Evolutionary conservation across 1,140 invertebrate genomes (phyloP), one percentile per base, ranked within the genome.

Genomic region (Hylaeus anthracinus): DNA sequence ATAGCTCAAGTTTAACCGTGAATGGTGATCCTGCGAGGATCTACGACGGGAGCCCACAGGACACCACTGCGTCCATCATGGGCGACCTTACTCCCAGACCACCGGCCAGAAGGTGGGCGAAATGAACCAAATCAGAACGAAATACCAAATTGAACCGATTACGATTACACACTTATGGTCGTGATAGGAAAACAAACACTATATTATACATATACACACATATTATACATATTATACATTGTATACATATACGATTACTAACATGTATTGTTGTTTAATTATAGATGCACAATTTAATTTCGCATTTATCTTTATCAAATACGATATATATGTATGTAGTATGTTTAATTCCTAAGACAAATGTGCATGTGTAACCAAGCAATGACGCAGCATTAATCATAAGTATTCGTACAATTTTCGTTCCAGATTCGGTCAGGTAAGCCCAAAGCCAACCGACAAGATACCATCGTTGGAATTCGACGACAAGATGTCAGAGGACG

Each of bases 21-120:
- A 91, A 92, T 63, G 91, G 89, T 1, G 88, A 90, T 88, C 86
- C 89, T 37, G 87, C 82, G 14, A 90, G 84, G 48, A 84, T 90
- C 8, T 87, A 89, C 14, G 88, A 91, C 45, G 88, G 86, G 43
- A 84, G 81, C 79, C 86, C 90, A 8, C 89, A 89, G 71, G 86
- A 92, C n/a, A 91, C 87, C 1, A 92, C 88, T 2, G 70, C 72
- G 37, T 91, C 90, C 5, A 90, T 90, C 66, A 83, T 90, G 86
- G 87, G 85, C n/a, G 88, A 91, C 64, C 87, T 90, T 41, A 92
- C 91, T 2, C 92, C 92, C 8, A 92, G 91, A 82, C 88, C 92
- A 78, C 92, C 92, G 10, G 89, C 81, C 3, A 86, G 92, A 88
- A 89, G 90, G 92, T 91, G 48, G 48, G 48, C 0, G 26, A 43